Evolutionary conservation across 2,888 invertebrate species (phyloP), one percentile per base, ranked within the genome.

Genomic region (Pristionchus fissidentatus): DNA sequence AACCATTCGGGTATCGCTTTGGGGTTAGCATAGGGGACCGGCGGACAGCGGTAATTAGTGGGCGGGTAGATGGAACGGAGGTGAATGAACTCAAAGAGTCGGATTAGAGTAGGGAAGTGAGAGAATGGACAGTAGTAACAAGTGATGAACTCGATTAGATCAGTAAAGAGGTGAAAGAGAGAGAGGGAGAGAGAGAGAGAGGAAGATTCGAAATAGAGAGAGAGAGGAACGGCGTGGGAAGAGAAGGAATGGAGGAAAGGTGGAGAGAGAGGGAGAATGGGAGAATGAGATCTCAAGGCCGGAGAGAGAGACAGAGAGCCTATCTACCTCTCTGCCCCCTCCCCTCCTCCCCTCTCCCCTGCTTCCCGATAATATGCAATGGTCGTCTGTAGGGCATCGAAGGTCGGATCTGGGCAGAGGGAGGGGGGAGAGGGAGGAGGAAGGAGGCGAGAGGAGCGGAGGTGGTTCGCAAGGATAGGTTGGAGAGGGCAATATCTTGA

Each of bases 51-150:
- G 66, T 66, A 66, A 43, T 46, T 57, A 57, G 75, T n/a, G 81
- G 81, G 46, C 80, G 43, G 8, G 81, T 78, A 70, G 84, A 86
- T n/a, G n/a, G 70, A 82, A 46, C 29, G 83, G 80, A 73, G 22
- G 29, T 3, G 26, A 77, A 55, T n/a, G 73, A 26, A 41, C 52
- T 13, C 55, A 83, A 26, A 41, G 70, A 38, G 49, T 26, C 1
- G 38, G 73, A 62, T 55, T 55, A 26, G 78, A 35, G 79, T 35
- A 29, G 32, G 84, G 57, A 49, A 43, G 46, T 43, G 73, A 46
- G 46, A 46, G 26, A 43, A 35, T 73, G 49, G 49, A 19, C 13
- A 49, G 49, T 10, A 49, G 19, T 43, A 73, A 73, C 38, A 46
- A 73, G 43, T 73, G 46, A 73, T 73, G 43, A 43, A 73, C 41